Evolutionary conservation across 2,797 vertebrate species (phyloP).

Genomic region (Pseudochirops cupreus): DNA sequence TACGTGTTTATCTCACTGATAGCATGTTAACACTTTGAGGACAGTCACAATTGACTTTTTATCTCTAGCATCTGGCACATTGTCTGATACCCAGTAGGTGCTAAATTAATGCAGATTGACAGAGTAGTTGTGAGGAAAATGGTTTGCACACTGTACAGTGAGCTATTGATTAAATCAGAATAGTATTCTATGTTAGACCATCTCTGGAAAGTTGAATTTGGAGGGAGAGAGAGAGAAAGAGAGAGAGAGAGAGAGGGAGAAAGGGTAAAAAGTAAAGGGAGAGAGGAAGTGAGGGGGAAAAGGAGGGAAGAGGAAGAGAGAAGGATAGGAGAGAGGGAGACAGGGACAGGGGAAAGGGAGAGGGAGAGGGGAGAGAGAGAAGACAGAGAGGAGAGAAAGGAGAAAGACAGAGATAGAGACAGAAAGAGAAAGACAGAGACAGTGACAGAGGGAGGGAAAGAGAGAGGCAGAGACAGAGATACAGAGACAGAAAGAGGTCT

Average conservation of each 20-base stretch:
- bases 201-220: not conserved
- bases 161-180: not conserved
- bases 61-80: not conserved
- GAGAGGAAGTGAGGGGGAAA: not conserved
- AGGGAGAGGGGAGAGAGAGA: not conserved
- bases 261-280: no score
- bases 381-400: not conserved
- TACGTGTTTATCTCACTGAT: not conserved
- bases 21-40: not conserved
- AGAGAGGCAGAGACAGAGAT: not conserved
- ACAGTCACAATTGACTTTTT: not conserved
- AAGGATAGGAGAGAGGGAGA: no score
- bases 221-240: no score
- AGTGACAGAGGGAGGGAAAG: not conserved
- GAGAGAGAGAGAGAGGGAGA: not conserved
- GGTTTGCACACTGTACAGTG: not conserved
- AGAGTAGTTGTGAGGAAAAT: not conserved
- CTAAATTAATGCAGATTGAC: not conserved
- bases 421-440: conserved; percentile 47
- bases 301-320: no score
- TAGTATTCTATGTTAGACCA: not conserved
- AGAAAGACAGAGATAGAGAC: conserved; percentile 19
- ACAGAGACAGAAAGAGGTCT: conserved; percentile 34
- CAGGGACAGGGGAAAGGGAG: not conserved
- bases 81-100: not conserved